Base-by-base conservation (phyloP, 2,888 invertebrate species). In the Pollenia griseotomentosa region DNA sequence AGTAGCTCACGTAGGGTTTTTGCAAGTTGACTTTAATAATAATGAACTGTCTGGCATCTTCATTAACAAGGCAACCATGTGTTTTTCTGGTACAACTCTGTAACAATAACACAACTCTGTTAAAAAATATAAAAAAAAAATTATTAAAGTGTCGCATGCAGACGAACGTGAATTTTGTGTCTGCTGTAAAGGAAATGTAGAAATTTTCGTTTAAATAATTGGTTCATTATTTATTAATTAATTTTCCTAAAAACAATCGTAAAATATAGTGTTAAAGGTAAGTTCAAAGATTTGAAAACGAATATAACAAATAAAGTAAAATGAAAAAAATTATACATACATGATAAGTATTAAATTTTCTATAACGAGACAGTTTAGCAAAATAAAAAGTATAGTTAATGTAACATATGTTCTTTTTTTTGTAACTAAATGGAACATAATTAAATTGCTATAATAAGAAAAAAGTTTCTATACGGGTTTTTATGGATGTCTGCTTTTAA, bases 251-350 rank as follows among this genome's bases (percentile, higher is more conserved):
- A 61, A 65, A 40, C 9, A 55, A 19, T 33, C 77, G 16, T 9
- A 70, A 71, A 83, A 42, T 51, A 65, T 51, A 61, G 48, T 71
- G n/a, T 61, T 75, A 59, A 79, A 79, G 84, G 84, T 84, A 79
- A 84, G 79, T 19, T 33, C 5, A 51, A 61, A 14, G 0, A 66
- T 9, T n/a, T 12, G 1, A 14, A 14, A 14, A 14, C 6, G 12
- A 59, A 7, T 59, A 33, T 12, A 14, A 6, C 33, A 33, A 33
- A 33, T 12, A 11, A 48, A 48, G n/a, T n/a, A 68, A 59, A 19
- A 40, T 42, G 23, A n/a, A 11, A 5, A 2, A 51, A 19, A 46
- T 33, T 12, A 42, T 48, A 42, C 46, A 10, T 14, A 23, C 9
- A 5, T 23, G 33, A 46, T 19, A 19, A 40, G 6, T n/a, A 23